These are phyloP conservation scores for Rhodeus uyekii DNA, from an alignment of 2,797 vertebrate species.

Conservation along the genomic window DNA sequence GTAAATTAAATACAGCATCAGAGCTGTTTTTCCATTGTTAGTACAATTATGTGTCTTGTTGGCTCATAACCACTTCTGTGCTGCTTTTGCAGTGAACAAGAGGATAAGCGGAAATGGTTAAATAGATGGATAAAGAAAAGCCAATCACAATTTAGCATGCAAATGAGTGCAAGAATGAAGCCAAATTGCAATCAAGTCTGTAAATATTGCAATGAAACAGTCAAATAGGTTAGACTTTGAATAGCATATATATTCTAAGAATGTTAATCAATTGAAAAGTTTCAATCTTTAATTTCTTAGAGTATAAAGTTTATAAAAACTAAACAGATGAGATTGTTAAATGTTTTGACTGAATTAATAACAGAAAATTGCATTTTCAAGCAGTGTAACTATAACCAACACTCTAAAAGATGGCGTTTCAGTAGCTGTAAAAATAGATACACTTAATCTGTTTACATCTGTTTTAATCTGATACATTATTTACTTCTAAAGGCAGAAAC, in stretches of 20 bases:
- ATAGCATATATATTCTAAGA: neutral
- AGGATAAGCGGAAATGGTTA: neutral
- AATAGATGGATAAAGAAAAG: neutral
- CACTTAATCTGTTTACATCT: constrained; percentile 1
- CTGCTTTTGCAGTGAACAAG: neutral
- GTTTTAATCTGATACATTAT: constrained; percentile 6
- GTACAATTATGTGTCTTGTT: neutral
- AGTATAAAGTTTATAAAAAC: neutral
- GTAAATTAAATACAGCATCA: neutral
- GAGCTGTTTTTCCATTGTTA: neutral
- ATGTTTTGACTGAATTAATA: neutral
- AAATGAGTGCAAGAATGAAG: neutral
- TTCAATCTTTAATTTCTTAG: neutral
- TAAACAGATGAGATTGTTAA: neutral
- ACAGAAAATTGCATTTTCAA: neutral
- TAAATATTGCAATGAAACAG: neutral
- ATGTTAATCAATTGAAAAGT: neutral
- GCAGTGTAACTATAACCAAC: neutral
- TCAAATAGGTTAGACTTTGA: neutral
- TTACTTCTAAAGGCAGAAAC: constrained; percentile 3
- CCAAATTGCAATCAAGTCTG: neutral
- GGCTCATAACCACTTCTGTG: neutral
- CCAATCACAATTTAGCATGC: neutral
- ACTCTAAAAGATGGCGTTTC: neutral
- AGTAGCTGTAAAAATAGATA: neutral